Evolutionary conservation across 2,888 invertebrate genomes (phyloP), one percentile per base, ranked within the genome.

Genomic region (Clitarchus hookeri): DNA sequence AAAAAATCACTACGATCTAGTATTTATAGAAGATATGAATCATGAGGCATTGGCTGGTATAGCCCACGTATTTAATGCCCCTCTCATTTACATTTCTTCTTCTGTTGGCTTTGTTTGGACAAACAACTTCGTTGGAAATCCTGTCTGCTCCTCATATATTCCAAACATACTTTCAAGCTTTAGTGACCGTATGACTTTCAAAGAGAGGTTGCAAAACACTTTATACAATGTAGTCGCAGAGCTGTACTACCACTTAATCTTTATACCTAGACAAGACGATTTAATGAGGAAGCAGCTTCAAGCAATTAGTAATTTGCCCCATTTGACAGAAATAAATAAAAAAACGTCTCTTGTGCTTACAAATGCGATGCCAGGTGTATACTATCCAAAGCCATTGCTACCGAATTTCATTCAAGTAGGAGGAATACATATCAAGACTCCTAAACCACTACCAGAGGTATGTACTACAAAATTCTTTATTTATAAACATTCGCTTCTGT

Each of bases 151-250:
- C 89, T 92, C 93, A 0, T 92, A 92, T 89, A 91, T 93, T 54
- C 93, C 93, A 0, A 92, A 93, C 84, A 90, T 91, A 11, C 91
- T 92, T 86, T 88, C 92, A 85, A 90, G 91, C 6, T 92, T 90
- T 85, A 89, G 91, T 78, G 91, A 93, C 44, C 90, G 89, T 84
- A 93, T 93, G 91, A 93, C 91, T 78, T 94, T 95, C 88, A 90
- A 90, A 89, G 92, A 93, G 88, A 90, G 95, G 88, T 83, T 94
- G 0, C 89, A 91, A 36, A 95, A 94, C 89, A 90, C 93, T 0
- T 91, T 91, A 0, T 25, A 78, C 16, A 82, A 48, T n/a, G 19
- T 25, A 9, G 13, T 16, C 2, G 65, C 65, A 84, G 77, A 65
- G 12, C 6, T 83, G 26, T 83, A 84, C 13, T 44, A 84, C 6